Base-by-base conservation (phyloP, 92 coral and sea anemone genomes). In the Siderastrea radians region DNA sequence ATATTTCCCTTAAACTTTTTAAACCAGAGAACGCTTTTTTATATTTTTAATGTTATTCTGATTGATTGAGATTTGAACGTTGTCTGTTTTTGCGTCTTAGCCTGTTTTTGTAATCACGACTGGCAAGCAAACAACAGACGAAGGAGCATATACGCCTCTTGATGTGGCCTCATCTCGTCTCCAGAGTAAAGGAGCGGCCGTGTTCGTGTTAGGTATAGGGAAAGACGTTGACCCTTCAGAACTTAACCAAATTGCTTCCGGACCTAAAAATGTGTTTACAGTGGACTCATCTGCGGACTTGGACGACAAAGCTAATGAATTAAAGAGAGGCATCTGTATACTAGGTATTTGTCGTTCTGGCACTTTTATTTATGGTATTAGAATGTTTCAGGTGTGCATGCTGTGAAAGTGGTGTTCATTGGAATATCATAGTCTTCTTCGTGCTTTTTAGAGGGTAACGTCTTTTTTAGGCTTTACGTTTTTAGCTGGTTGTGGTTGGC, bases 41-140 rank as follows among this genome's bases (percentile, higher is more conserved):
- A n/a, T n/a, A n/a, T n/a, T n/a, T n/a, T n/a, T n/a, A 26, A 26
- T 26, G 38, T 26, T 26, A 26, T 26, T 26, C 38, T 26, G 38
- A 26, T 26, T 26, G 38, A 26, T 26, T 26, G 38, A 58, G 6
- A 10, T 58, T 0, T 15, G 62, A 10, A 2, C 15, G 62, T 2
- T 58, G 15, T 10, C 15, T 58, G 10, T 12, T 10, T 58, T 58
- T 58, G 38, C 68, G 1, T 63, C 38, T 14, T n/a, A 63, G 68
- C 68, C 68, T 63, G 68, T 63, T 63, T 63, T 63, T 63, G 68
- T 63, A 7, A 63, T 63, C 68, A 63, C 68, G 10, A 63, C 89
- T 79, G 91, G 45, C 45, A 45, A 54, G 90, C 83, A 3, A 94
- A 94, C 19, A 90, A 87, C 17, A 60, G 96, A 48, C 12, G 43